Conservation (phyloP, 1,140 invertebrate genomes). For the Chelonus insularis region DNA sequence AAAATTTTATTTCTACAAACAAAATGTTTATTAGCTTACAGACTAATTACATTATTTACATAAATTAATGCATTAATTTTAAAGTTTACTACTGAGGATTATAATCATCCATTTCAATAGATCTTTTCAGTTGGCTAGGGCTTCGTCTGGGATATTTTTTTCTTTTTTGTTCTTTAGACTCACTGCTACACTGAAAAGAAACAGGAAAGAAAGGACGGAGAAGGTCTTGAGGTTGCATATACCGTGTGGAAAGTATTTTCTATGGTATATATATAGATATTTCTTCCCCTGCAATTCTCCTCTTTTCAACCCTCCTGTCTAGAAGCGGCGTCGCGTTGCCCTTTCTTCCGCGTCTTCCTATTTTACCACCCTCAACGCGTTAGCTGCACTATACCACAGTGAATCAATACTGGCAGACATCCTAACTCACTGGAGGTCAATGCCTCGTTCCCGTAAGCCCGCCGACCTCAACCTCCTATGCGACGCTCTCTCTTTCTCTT, state of each 20-base stretch:
- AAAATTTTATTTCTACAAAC: too few relatives aligned
- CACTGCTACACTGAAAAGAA: slow-evolving; percentile 25
- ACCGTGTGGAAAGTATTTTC: too few relatives aligned
- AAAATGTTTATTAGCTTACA: too few relatives aligned
- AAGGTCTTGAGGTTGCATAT: too few relatives aligned
- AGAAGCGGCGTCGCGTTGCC: neutral
- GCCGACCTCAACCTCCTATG: slow-evolving; percentile 53
- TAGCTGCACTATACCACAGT: slow-evolving; percentile 34
- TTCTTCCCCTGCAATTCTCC: neutral
- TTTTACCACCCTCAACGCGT: slow-evolving; percentile 22
- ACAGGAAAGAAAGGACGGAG: slow-evolving; percentile 1
- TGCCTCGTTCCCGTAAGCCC: slow-evolving; percentile 50
- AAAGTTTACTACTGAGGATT: too few relatives aligned
- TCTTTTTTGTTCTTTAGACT: slow-evolving; percentile 30
- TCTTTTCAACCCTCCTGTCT: slow-evolving; percentile 8
- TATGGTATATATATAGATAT: too few relatives aligned
- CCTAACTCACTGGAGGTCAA: slow-evolving; percentile 53
- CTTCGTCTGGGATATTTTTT: slow-evolving; percentile 36
- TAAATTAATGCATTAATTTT: too few relatives aligned
- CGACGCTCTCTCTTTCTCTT: slow-evolving; percentile 24
- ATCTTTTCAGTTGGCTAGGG: slow-evolving; percentile 47
- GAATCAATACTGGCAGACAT: slow-evolving; percentile 47
- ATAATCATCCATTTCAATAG: slow-evolving; percentile 34
- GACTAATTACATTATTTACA: too few relatives aligned
- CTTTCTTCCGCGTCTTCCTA: slow-evolving; percentile 1